Evolutionary conservation across 1,140 invertebrate genomes (phyloP).

Genomic region (Anthonomus grandis): DNA sequence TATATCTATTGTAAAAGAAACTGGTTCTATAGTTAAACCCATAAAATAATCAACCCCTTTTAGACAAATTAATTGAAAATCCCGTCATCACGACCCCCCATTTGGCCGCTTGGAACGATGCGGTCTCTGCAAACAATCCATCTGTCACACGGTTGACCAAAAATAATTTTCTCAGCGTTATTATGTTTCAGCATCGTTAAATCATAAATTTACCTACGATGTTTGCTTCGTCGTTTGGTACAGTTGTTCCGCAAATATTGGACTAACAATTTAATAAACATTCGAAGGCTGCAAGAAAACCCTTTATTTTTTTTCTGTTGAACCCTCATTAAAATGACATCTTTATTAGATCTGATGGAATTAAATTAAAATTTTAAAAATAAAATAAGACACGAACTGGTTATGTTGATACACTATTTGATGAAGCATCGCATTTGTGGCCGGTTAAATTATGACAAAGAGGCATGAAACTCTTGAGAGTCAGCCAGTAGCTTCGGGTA

Average conservation of each 20-base stretch:
- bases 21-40: no score
- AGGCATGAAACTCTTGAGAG: not conserved
- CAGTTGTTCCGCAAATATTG: constrained; percentile 11
- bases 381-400: no score
- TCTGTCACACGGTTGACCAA: constrained; percentile 9
- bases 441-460: not conserved
- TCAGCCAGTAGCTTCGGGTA: not conserved
- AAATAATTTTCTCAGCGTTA: constrained; percentile 13
- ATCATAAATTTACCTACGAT: constrained; percentile 1
- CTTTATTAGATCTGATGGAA: no score
- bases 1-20: no score
- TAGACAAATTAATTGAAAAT: no score
- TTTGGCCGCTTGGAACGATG: not conserved
- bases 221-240: not conserved
- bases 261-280: not conserved
- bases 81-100: constrained; percentile 2
- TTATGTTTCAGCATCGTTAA: constrained; percentile 8
- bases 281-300: no score
- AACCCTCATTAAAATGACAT: no score
- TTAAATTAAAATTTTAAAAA: no score
- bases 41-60: no score
- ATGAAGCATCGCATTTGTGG: not conserved
- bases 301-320: no score
- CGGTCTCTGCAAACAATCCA: constrained; percentile 4
- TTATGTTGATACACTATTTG: no score